phyloP scores from a whole-genome alignment of 2,797 vertebrate genomes.

The Manis pentadactyla region DNA sequence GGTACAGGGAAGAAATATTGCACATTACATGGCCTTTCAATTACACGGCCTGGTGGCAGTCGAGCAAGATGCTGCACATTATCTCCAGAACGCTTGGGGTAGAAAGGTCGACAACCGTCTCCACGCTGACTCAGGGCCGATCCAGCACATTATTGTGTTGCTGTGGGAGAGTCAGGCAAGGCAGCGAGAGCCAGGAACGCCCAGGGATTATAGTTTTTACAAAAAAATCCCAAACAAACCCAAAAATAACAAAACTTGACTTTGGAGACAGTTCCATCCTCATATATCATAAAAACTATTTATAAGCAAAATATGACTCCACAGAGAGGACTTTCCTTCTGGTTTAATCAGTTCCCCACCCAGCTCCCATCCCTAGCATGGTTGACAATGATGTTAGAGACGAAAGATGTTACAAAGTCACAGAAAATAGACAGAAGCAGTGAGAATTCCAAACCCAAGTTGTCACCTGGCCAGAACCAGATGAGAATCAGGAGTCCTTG shows the following conservation, averaged over 20 bases:
- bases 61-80: neutral
- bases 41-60: neutral
- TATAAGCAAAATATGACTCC: constrained; percentile 11
- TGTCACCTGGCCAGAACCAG: neutral
- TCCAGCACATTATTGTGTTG: neutral
- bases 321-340: neutral
- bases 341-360: neutral
- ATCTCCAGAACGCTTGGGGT: neutral
- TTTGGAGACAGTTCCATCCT: constrained; percentile 7
- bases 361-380: neutral
- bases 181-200: neutral
- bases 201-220: neutral
- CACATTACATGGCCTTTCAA: neutral
- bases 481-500: neutral
- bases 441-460: neutral
- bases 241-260: neutral
- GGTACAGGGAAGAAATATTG: neutral
- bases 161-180: neutral
- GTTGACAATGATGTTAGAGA: neutral
- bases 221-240: neutral
- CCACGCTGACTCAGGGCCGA: neutral
- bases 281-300: neutral
- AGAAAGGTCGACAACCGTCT: neutral
- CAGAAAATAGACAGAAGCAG: neutral
- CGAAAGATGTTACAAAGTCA: neutral